Percentiles rank a stretch among this genome's conserved stretches.
Conservation (phyloP, 2,888 invertebrate genomes). For the Cabera pusaria region DNA sequence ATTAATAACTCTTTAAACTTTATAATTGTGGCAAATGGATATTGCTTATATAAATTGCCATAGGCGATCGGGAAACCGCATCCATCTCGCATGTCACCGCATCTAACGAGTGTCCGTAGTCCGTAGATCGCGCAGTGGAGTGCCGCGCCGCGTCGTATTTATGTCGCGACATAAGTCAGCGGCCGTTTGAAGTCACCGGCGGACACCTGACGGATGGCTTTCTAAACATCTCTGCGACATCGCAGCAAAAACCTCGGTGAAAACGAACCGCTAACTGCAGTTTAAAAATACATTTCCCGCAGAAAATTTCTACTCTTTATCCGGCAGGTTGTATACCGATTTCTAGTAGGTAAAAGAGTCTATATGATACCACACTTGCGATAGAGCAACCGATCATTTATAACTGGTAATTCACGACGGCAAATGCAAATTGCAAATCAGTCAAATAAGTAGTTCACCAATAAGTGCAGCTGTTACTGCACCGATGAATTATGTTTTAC, state of each 20-base stretch:
- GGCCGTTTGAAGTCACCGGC: conserved; percentile 66
- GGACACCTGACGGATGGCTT: conserved; percentile 77
- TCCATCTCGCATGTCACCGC: conserved; percentile 34
- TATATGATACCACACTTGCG: conserved; percentile 2
- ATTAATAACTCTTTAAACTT: conserved; percentile 2
- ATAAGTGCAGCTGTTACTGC: conserved; percentile 8
- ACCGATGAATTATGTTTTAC: conserved; percentile 12
- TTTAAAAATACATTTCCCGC: conserved; percentile 65
- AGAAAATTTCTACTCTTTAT: conserved; percentile 45
- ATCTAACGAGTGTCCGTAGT: conserved; percentile 24
- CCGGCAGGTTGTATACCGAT: conserved; percentile 41
- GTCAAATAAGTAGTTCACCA: conserved; percentile 16
- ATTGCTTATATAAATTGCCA: conserved; percentile 18
- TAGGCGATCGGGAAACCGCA: conserved; percentile 14
- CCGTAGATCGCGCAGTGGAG: conserved; percentile 13
- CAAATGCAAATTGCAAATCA: conserved; percentile 19
- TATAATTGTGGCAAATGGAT: conserved; percentile 19
- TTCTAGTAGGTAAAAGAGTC: conserved; percentile 37
- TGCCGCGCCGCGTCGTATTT: conserved; percentile 36
- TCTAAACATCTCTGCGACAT: conserved; percentile 71
- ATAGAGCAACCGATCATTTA: conserved; percentile 9
- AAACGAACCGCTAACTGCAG: conserved; percentile 70
- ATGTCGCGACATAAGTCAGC: conserved; percentile 53
- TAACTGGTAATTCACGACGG: conserved; percentile 8
- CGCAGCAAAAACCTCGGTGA: conserved; percentile 71